A percentile compares a stretch with the other conserved stretches of the same genome.
These are phyloP conservation scores for Abrostola triplasia DNA, from an alignment of 2,888 invertebrate species.

Conservation along the genomic window DNA sequence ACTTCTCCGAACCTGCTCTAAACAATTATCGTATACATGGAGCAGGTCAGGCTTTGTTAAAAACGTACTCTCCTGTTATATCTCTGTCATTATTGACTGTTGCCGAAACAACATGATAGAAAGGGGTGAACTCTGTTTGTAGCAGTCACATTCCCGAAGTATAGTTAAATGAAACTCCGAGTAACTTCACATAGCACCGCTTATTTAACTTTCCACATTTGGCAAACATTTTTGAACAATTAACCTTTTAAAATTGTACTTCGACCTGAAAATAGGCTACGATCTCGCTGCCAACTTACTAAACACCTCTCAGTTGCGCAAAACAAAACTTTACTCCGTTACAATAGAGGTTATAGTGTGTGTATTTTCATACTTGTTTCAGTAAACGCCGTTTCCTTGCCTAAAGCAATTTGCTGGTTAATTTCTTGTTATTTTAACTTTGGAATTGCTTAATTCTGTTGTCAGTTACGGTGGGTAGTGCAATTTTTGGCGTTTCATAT, in stretches of 20 bases:
- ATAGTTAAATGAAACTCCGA: slow-evolving; percentile 45
- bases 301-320: slow-evolving; percentile 4
- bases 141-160: slow-evolving; percentile 22
- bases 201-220: slow-evolving; percentile 67
- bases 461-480: slow-evolving; percentile 16
- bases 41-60: no score
- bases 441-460: slow-evolving; percentile 35
- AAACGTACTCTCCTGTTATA: no score
- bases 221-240: slow-evolving; percentile 70
- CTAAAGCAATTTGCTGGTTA: slow-evolving; percentile 45
- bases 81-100: no score
- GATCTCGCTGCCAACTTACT: slow-evolving; percentile 26
- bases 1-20: no score
- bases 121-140: not conserved
- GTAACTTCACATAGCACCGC: slow-evolving; percentile 31
- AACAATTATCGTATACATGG: no score
- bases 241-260: slow-evolving; percentile 67
- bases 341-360: slow-evolving; percentile 21
- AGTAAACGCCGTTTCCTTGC: slow-evolving; percentile 42
- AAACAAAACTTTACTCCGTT: slow-evolving; percentile 28
- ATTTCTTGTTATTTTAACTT: slow-evolving; percentile 50
- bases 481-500: slow-evolving; percentile 20
- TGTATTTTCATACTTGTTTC: slow-evolving; percentile 29
- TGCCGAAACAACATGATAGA: no score
- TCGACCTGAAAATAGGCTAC: slow-evolving; percentile 49